A percentile compares a stretch with the other conserved stretches of the same genome.
Evolutionary conservation across 92 coral and sea anemone species (phyloP).

Genomic region (Heliopora coerulea): DNA sequence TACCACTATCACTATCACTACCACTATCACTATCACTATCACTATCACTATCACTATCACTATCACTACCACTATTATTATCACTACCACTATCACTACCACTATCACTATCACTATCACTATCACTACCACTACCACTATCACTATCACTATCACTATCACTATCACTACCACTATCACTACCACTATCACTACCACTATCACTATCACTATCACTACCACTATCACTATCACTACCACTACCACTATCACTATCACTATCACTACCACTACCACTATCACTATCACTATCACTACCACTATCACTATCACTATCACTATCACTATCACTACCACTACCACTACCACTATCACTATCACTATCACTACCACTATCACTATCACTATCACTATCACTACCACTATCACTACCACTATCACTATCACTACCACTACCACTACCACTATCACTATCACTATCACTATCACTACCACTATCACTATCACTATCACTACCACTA

Average conservation of each 20-base stretch:
- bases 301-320: not conserved
- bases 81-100: conserved; percentile 2
- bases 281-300: not conserved
- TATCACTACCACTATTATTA: conserved; percentile 4
- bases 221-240: not conserved
- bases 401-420: not conserved
- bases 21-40: not conserved
- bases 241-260: not conserved
- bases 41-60: conserved; percentile 7
- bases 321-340: not conserved
- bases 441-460: not conserved
- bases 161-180: not conserved
- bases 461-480: not conserved
- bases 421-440: not conserved
- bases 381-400: not conserved
- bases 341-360: not conserved
- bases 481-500: not conserved
- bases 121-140: not conserved
- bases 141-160: not conserved
- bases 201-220: not conserved
- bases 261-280: not conserved
- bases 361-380: not conserved
- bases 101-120: not conserved
- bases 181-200: not conserved
- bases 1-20: too few species aligned